A percentile compares a stretch with the other conserved stretches of the same genome.
Evolutionary conservation across 2,113 vertebrate species (phyloP).

Genomic region (Salvator merianae): DNA sequence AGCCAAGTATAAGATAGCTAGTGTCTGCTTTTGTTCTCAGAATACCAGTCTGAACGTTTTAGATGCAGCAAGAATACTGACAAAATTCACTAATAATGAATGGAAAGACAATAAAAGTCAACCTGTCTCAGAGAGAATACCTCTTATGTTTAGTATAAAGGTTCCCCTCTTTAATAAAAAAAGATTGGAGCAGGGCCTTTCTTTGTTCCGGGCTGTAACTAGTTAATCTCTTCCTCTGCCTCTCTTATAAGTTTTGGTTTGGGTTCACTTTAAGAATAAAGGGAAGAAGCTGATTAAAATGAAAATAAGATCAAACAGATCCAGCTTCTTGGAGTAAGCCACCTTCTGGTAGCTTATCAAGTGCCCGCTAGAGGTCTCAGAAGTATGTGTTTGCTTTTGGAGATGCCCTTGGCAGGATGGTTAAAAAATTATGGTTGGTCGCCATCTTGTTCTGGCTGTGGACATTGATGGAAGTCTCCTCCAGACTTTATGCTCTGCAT

Average conservation of each 20-base stretch:
- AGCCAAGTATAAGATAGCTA: neutral
- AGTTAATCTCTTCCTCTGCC: neutral
- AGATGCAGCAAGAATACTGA: neutral
- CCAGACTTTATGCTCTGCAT: neutral
- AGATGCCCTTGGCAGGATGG: neutral
- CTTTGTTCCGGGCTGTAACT: neutral
- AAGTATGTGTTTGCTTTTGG: neutral
- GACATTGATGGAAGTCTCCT: constrained; percentile 13
- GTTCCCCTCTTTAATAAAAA: neutral
- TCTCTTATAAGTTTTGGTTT: neutral
- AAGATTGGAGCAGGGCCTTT: neutral
- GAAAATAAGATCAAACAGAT: neutral
- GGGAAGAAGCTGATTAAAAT: neutral
- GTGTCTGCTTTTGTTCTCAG: neutral
- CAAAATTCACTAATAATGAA: neutral
- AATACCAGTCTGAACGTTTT: neutral
- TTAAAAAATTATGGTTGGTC: neutral
- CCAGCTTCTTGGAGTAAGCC: too few relatives aligned
- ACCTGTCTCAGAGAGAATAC: neutral
- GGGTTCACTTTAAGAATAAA: neutral
- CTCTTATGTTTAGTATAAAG: neutral
- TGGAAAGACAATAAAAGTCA: neutral
- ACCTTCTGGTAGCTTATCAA: neutral
- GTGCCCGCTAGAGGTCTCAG: neutral
- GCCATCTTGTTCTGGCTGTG: constrained; percentile 7